Percentiles rank a stretch among this genome's conserved stretches.
Conservation (phyloP, 2,797 vertebrate genomes). For the Malurus splendens region DNA sequence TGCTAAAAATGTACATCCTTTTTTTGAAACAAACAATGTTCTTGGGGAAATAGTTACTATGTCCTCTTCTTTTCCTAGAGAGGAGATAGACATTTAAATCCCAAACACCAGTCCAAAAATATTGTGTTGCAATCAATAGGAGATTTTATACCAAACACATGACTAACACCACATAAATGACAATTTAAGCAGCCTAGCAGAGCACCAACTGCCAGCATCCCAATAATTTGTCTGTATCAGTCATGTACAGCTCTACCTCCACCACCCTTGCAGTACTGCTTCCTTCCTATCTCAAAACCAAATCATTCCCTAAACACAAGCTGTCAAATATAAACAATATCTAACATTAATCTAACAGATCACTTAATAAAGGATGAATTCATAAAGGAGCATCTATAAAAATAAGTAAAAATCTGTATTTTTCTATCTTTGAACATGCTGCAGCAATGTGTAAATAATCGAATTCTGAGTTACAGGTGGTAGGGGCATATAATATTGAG, state of each 20-base stretch:
- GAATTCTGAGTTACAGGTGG: neutral
- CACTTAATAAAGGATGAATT: neutral
- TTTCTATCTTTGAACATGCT: neutral
- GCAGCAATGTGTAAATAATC: neutral
- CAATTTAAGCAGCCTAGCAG: neutral
- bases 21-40: conserved; percentile 77
- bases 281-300: neutral
- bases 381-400: neutral
- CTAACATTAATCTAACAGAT: neutral
- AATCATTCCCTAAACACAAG: neutral
- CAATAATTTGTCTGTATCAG: neutral
- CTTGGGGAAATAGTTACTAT: conserved; percentile 82
- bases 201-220: neutral
- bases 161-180: neutral
- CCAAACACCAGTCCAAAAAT: neutral
- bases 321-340: neutral
- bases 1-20: conserved; percentile 84
- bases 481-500: neutral
- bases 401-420: neutral
- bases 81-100: neutral
- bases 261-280: neutral
- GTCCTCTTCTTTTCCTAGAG: conserved; percentile 76
- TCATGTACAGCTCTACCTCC: neutral
- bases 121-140: neutral
- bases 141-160: neutral